These are phyloP conservation scores for Hyles vespertilio DNA, from an alignment of 1,140 invertebrate genomes.

Conservation along the genomic window DNA sequence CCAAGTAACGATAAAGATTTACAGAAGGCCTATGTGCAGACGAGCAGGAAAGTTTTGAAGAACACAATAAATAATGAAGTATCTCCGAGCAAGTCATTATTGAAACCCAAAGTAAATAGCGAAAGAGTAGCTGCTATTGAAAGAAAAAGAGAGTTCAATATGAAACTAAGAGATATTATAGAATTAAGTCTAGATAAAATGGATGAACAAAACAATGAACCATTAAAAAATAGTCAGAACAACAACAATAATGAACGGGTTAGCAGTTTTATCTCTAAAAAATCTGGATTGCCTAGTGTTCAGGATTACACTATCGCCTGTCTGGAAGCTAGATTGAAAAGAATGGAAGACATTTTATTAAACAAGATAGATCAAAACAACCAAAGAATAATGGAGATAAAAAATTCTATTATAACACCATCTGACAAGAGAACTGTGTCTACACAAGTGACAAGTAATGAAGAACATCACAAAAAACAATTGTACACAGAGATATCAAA, in stretches of 20 bases:
- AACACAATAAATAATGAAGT: background rate
- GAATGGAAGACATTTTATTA: constrained; percentile 53
- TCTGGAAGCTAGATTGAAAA: constrained; percentile 54
- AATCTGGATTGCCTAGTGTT: constrained; percentile 22
- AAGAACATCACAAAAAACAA: constrained; percentile 47
- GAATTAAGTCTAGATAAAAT: constrained; percentile 46
- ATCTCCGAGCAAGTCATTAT: background rate
- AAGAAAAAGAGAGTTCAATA: constrained; percentile 62
- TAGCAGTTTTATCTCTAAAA: constrained; percentile 19
- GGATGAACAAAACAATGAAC: constrained; percentile 17
- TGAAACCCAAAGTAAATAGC: constrained; percentile 16
- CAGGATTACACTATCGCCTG: constrained; percentile 41
- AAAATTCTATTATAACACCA: constrained; percentile 24
- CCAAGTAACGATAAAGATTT: too few species aligned
- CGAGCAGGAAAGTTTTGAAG: background rate
- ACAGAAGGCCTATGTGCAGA: too few species aligned
- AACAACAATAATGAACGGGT: constrained; percentile 16
- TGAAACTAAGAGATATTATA: constrained; percentile 56
- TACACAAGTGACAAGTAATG: constrained; percentile 34
- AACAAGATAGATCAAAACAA: constrained; percentile 60
- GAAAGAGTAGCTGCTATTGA: constrained; percentile 55
- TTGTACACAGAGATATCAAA: constrained; percentile 57
- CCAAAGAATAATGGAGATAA: constrained; percentile 47
- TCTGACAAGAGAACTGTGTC: constrained; percentile 23
- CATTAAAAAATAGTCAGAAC: constrained; percentile 9